Percentiles rank a stretch among this genome's conserved stretches.
Conservation (phyloP, 2,797 vertebrate species). For the Poeciliopsis paucimaculata region DNA sequence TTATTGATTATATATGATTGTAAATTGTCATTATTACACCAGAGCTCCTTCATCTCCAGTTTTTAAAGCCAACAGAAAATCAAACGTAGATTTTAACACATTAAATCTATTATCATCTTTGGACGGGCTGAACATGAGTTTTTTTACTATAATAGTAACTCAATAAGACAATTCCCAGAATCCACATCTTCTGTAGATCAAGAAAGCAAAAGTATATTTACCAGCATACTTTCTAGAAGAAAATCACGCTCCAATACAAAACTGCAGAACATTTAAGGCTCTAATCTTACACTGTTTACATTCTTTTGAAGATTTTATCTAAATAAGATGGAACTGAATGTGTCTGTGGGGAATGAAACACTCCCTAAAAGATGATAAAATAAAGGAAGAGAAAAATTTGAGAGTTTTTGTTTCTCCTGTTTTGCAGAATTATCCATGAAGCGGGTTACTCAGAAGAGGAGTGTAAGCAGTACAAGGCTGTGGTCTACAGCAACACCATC, state of each 20-base stretch:
- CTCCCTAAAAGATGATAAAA: background rate
- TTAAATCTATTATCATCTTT: background rate
- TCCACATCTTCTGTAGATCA: background rate
- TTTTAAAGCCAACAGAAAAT: background rate
- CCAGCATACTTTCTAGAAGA: background rate
- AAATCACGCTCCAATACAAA: background rate
- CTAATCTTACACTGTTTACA: background rate
- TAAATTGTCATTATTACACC: background rate
- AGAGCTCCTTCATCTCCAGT: background rate
- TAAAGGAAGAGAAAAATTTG: background rate
- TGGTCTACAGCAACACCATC: conserved; percentile 99
- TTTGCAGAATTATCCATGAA: conserved; percentile 94
- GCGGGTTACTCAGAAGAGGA: conserved; percentile 98
- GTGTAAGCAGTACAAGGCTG: conserved; percentile 98
- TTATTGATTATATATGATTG: background rate
- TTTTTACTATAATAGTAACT: background rate
- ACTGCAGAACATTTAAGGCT: background rate
- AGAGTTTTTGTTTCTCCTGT: too few species aligned
- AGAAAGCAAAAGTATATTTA: background rate
- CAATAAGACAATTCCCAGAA: background rate
- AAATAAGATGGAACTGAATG: background rate
- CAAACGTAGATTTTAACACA: background rate
- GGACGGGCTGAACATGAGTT: background rate
- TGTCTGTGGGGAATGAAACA: background rate
- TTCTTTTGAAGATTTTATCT: background rate